Evolutionary conservation across 2,113 vertebrate genomes (phyloP), one percentile per base, ranked within the genome.

Genomic region (Rana temporaria): DNA sequence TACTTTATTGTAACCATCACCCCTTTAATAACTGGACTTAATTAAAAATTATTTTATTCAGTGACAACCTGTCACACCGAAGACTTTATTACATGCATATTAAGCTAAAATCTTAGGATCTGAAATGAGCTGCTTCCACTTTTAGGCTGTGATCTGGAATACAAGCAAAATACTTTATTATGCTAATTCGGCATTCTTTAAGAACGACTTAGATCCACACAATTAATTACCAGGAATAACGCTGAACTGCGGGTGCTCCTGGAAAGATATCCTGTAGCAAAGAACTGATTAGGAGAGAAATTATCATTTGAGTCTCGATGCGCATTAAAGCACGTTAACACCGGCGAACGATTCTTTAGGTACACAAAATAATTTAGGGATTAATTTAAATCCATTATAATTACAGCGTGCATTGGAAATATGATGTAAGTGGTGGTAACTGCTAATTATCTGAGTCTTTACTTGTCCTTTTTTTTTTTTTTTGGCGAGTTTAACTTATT

Each of bases 311-410:
- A 75, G 55, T n/a, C 38, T 75, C 72, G 42, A 62, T 19, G 34
- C 34, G 56, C 56, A 62, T 20, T 38, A 75, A 22, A 22, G 72
- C 32, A 20, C 12, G 38, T 75, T 75, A 12, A 62, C 63, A 67
- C 17, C 63, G 14, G 6, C 6, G 48, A 66, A 42, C 18, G 42
- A 34, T 14, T 55, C 1, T 60, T 74, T 30, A 73, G 71, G 71
- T 74, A 74, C 71, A 75, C 17, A 67, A 67, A 78, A 78, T 78
- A 66, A 78, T 78, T 56, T 57, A 78, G 16, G 76, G 76, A 78
- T 78, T 78, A 66, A 66, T 75, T 78, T 16, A 56, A 67, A 78
- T 78, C 76, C 76, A 55, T 78, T 78, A 65, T 56, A 78, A 78
- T 67, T 78, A 66, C 4, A n/a, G 53, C 52, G 5, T 20, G 63